phyloP scores from a whole-genome alignment of 35 echinoderm and acorn worm genomes.

The Hemicentrotus pulcherrimus region DNA sequence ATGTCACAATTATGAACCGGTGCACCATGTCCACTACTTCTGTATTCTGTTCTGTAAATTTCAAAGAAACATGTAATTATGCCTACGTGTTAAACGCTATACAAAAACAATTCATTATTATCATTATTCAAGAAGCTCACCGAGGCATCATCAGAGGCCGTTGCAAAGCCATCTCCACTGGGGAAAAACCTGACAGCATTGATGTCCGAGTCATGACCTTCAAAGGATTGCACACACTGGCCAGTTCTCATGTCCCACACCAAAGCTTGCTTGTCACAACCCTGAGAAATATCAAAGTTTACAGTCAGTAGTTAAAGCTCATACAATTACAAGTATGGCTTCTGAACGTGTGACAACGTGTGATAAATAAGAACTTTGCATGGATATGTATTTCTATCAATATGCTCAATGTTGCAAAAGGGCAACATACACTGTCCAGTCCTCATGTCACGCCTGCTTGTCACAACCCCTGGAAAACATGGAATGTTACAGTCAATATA shows the following conservation, averaged over 20 bases:
- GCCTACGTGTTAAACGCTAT: too few species aligned
- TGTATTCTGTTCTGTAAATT: too few species aligned
- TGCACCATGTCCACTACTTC: too few species aligned
- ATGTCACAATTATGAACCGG: too few species aligned
- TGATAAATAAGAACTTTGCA: too few species aligned
- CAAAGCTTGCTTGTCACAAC: constrained; percentile 98
- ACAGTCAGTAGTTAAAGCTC: not conserved
- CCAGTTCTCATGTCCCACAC: constrained; percentile 99
- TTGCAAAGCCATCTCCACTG: constrained; percentile 98
- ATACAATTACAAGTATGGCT: too few species aligned
- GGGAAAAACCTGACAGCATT: constrained; percentile 97
- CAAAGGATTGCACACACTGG: constrained; percentile 99
- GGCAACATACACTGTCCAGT: constrained; percentile 91
- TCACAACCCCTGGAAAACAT: constrained; percentile 83
- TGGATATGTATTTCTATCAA: too few species aligned
- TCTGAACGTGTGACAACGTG: too few species aligned
- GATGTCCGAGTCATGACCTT: constrained; percentile 96
- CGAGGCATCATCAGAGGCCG: constrained; percentile 95
- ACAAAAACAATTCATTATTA: too few species aligned
- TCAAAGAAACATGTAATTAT: too few species aligned
- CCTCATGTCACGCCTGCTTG: constrained; percentile 99
- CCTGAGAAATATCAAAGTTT: constrained; percentile 44
- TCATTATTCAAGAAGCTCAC: constrained; percentile 53
- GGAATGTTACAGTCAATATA: too few species aligned
- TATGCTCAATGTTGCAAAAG: too few species aligned